These are phyloP conservation scores for Cataglyphis livida DNA, from an alignment of 2,888 invertebrate genomes.

Conservation along the genomic window DNA sequence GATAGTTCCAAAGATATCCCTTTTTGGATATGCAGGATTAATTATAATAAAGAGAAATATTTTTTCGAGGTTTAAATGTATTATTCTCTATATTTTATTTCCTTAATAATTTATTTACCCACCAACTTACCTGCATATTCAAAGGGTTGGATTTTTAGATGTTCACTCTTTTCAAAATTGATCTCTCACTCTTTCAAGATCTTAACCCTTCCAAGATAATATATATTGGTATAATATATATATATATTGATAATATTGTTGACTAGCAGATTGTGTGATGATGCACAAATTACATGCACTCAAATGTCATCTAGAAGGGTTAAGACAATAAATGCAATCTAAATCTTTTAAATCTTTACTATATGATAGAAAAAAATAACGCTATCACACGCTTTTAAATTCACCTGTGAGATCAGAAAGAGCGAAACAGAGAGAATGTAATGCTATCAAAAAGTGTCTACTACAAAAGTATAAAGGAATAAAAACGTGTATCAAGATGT, in stretches of 20 bases:
- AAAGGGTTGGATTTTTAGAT: constrained; percentile 22
- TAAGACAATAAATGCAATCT: constrained; percentile 34
- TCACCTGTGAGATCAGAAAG: constrained; percentile 19
- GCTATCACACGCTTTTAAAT: constrained; percentile 13
- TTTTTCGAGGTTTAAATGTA: neutral
- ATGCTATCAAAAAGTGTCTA: constrained; percentile 46
- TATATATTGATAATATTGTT: constrained; percentile 23
- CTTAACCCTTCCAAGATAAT: constrained; percentile 43
- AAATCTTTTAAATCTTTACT: neutral
- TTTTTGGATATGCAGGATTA: constrained; percentile 5
- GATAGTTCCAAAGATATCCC: constrained; percentile 24
- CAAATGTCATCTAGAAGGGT: constrained; percentile 16
- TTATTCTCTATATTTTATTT: neutral
- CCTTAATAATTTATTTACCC: neutral
- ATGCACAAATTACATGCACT: neutral
- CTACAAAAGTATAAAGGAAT: constrained; percentile 73
- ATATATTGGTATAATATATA: neutral
- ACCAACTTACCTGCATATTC: neutral
- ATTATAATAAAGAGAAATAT: neutral
- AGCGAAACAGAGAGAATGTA: constrained; percentile 9
- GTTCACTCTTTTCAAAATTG: constrained; percentile 44
- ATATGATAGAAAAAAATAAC: neutral
- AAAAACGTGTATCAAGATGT: constrained; percentile 76
- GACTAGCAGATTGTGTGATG: constrained; percentile 3
- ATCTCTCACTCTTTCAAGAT: constrained; percentile 27